Conservation (phyloP, 2,888 invertebrate species). For the Incurvaria masculella region DNA sequence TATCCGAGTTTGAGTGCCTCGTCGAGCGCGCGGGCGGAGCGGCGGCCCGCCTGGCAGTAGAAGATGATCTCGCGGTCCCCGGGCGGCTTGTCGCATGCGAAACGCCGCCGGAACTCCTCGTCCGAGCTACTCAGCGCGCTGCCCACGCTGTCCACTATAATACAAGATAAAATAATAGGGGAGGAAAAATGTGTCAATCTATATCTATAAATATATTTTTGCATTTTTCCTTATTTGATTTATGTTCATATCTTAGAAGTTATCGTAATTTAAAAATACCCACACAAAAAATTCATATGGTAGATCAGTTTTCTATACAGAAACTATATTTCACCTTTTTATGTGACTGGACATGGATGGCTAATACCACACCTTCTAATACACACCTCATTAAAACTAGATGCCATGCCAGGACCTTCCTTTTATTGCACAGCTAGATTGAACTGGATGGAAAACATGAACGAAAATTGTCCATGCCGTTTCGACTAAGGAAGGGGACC, state of each 20-base stretch:
- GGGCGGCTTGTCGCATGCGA: constrained; percentile 34
- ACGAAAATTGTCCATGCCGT: no score
- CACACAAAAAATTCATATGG: no score
- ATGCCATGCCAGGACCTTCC: no score
- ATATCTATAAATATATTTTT: not conserved
- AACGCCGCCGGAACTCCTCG: constrained; percentile 36
- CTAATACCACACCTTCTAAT: no score
- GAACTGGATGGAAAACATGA: no score
- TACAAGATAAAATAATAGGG: constrained; percentile 10
- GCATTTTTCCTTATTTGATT: not conserved
- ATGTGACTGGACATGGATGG: no score
- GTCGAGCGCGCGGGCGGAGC: constrained; percentile 37
- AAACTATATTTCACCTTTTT: no score
- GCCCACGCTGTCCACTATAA: constrained; percentile 33
- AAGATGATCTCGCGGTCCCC: constrained; percentile 41
- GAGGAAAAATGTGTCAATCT: not conserved
- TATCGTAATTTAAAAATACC: not conserved
- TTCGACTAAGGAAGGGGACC: no score
- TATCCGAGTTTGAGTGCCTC: constrained; percentile 44
- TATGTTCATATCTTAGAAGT: not conserved
- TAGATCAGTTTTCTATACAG: no score
- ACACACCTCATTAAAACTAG: no score
- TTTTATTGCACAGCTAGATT: no score
- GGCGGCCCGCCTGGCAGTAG: constrained; percentile 40
- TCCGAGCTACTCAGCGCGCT: constrained; percentile 36